These are phyloP conservation scores for Metridium senile DNA, from an alignment of 92 coral and sea anemone species.

Conservation along the genomic window DNA sequence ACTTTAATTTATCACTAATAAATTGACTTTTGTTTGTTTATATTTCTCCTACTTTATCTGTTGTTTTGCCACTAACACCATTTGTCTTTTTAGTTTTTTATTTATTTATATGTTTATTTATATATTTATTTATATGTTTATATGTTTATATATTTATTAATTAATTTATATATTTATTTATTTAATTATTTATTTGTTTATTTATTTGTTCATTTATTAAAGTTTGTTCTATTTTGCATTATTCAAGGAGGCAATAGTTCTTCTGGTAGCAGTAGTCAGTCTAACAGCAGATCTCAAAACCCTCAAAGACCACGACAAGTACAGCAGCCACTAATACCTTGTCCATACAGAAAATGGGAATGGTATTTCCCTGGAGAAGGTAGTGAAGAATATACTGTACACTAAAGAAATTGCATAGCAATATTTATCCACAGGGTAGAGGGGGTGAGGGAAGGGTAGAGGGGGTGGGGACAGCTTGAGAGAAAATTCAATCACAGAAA, in stretches of 20 bases:
- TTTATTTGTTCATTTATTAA: no score
- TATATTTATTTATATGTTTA: no score
- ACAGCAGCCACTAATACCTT: conserved; percentile 27
- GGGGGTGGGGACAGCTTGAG: background rate
- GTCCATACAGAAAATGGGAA: conserved; percentile 90
- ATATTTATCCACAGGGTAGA: background rate
- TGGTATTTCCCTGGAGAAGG: conserved; percentile 90
- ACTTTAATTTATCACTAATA: no score
- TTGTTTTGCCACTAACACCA: no score
- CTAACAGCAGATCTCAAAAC: conserved; percentile 19
- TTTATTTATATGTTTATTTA: no score
- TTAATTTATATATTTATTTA: background rate
- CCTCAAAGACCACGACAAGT: conserved; percentile 17
- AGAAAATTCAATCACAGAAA: no score
- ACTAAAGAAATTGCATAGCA: conserved; percentile 14
- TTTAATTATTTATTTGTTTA: no score
- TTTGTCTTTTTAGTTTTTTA: no score
- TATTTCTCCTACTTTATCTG: no score
- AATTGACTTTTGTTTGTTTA: no score
- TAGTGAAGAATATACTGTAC: conserved; percentile 21
- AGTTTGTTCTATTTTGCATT: no score
- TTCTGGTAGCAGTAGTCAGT: conserved; percentile 12
- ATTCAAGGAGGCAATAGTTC: conserved; percentile 14
- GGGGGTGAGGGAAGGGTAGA: background rate
- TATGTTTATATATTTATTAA: no score